Base-by-base conservation (phyloP, 2,113 vertebrate species). In the Coptodon bakossiorum region DNA sequence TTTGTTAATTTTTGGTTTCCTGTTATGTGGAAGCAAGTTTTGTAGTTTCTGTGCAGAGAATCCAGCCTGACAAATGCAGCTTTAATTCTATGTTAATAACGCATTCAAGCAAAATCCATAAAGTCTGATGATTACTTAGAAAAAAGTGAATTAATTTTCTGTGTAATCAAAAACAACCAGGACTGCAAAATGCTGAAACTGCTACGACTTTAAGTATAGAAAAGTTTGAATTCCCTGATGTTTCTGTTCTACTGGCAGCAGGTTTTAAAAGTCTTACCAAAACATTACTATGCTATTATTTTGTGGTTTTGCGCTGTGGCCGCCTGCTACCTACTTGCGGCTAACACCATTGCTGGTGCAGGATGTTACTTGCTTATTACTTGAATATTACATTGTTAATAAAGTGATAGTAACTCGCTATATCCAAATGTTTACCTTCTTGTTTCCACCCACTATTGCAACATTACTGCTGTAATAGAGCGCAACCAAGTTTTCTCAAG, bases 291-390 rank as follows among this genome's bases (percentile, higher is more conserved):
- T 3, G 13, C 14, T 31, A 17, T 61, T 61, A 61, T 17, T 61
- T 61, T 61, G 57, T 61, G 14, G 27, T 61, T 61, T 61, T 31
- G 27, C 0, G 3, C 27, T 17, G 57, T 61, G 27, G 57, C 57
- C 0, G 5, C 0, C 27, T 10, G 57, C 29, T 31, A 31, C 14
- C 57, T 61, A 6, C 27, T 31, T 29, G 56, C 0, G 2, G 56
- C 14, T 61, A 5, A 0, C 8, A 61, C 57, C 57, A 61, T 17
- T 61, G 57, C 57, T 31, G 27, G 27, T 61, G 57, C 27, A 61
- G 27, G 27, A 61, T 61, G 27, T 61, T 61, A 61, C 14, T 6
- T 61, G 5, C 57, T 61, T 61, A 61, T 31, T 61, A 31, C 57
- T 61, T 61, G 57, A 61, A 61, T 17, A 6, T 61, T 31, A 61